Evolutionary conservation across 1,140 invertebrate species (phyloP).

Genomic region (Tetramorium parvispinum): DNA sequence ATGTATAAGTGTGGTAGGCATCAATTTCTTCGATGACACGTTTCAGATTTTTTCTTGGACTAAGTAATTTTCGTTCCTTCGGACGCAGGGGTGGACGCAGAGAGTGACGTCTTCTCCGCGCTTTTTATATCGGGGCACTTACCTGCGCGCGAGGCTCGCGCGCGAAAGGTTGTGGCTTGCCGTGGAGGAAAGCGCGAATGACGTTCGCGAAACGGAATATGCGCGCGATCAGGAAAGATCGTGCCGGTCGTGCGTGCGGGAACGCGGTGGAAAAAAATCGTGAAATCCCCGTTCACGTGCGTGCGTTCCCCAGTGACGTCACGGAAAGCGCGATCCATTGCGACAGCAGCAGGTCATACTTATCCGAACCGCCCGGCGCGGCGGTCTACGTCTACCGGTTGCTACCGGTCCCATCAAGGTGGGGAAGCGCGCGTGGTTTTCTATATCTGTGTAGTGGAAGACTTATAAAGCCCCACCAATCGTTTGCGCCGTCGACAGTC

Average conservation of each 20-base stretch:
- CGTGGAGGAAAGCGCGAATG: neutral
- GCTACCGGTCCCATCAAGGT: constrained; percentile 16
- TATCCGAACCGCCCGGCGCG: constrained; percentile 6
- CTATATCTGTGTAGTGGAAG: constrained; percentile 48
- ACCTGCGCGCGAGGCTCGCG: neutral
- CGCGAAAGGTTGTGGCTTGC: neutral
- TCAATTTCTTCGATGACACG: too few relatives aligned
- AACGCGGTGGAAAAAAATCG: neutral
- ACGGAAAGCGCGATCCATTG: constrained; percentile 26
- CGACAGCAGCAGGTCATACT: constrained; percentile 18
- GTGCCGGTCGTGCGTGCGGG: neutral
- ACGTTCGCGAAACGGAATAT: neutral
- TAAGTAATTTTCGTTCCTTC: neutral
- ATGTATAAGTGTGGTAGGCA: too few relatives aligned
- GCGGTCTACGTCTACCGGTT: too few relatives aligned
- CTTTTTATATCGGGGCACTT: neutral
- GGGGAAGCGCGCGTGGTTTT: constrained; percentile 53
- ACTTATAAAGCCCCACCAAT: constrained; percentile 76
- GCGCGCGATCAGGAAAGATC: constrained; percentile 24
- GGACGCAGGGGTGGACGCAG: neutral
- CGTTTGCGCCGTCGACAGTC: constrained; percentile 63
- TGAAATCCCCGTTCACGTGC: constrained; percentile 53
- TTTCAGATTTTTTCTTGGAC: too few relatives aligned
- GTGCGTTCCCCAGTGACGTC: constrained; percentile 69
- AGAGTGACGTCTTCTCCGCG: neutral